phyloP scores from a whole-genome alignment of 2,797 vertebrate species.

The Petrocephalus sullivani region DNA sequence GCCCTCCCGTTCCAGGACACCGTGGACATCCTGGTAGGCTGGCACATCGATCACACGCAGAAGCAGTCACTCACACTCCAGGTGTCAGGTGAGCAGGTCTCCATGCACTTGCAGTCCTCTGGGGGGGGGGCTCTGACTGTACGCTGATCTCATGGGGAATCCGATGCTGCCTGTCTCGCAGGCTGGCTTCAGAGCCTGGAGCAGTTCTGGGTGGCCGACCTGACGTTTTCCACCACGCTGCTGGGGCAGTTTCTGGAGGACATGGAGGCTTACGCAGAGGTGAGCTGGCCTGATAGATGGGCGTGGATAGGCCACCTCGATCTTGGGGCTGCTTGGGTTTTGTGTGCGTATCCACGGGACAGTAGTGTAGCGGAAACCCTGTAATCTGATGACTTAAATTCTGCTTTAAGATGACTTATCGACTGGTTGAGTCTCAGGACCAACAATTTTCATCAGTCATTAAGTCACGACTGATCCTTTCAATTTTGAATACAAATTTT shows the following conservation, averaged over 20 bases:
- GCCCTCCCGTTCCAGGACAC: conserved; percentile 74
- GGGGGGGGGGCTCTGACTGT: not conserved
- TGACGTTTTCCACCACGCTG: conserved; percentile 93
- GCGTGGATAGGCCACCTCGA: not conserved
- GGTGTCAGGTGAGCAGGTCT: conserved; percentile 79
- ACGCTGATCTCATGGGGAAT: not conserved
- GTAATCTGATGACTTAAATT: not conserved
- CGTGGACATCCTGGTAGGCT: conserved; percentile 96
- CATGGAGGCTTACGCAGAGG: conserved; percentile 99
- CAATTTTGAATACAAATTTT: not conserved
- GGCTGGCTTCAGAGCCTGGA: conserved; percentile 97
- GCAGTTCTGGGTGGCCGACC: conserved; percentile 98
- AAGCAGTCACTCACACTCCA: conserved; percentile 85
- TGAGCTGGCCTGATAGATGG: conserved; percentile 26
- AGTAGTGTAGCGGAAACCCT: not conserved
- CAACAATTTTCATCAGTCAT: not conserved
- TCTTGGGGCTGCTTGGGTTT: not conserved
- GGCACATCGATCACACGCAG: conserved; percentile 99
- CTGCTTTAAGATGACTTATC: not conserved
- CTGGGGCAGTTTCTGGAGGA: conserved; percentile 97
- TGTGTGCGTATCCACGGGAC: not conserved
- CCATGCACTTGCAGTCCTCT: not conserved
- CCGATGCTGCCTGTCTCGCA: conserved; percentile 38
- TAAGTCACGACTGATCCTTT: not conserved
- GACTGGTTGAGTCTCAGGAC: not conserved